Conservation (phyloP, 2,113 vertebrate genomes). For the Electrona antarctica region DNA sequence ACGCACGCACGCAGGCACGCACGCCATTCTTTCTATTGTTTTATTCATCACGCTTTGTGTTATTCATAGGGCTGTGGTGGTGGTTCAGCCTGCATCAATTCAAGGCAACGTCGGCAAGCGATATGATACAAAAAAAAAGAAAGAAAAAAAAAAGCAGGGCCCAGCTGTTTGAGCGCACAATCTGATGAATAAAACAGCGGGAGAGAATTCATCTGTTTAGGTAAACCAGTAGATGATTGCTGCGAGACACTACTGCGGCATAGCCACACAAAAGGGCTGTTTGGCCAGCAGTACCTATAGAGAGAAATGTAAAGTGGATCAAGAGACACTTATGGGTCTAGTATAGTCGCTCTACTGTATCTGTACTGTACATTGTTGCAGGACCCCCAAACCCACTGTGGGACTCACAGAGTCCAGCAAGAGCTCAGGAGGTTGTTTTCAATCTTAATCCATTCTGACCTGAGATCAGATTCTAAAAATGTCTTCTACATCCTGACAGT, state of each 20-base stretch:
- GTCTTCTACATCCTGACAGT: too few relatives aligned
- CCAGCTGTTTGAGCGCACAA: not conserved
- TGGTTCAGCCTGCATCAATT: constrained; percentile 15
- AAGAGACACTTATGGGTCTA: too few relatives aligned
- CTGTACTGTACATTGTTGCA: too few relatives aligned
- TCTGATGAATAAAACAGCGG: constrained; percentile 32
- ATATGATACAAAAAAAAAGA: not conserved
- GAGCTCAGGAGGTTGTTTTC: too few relatives aligned
- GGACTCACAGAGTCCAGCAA: too few relatives aligned
- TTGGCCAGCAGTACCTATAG: not conserved
- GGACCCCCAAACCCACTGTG: too few relatives aligned
- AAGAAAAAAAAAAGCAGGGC: not conserved
- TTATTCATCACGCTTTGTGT: constrained; percentile 33
- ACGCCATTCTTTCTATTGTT: not conserved
- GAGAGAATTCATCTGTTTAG: constrained; percentile 6
- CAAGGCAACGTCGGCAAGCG: constrained; percentile 12
- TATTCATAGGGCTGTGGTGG: constrained; percentile 33
- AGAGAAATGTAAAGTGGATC: too few relatives aligned
- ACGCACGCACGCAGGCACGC: constrained; percentile 2
- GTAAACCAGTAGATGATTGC: constrained; percentile 1
- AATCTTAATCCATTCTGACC: too few relatives aligned
- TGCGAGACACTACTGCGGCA: not conserved
- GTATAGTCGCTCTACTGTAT: too few relatives aligned
- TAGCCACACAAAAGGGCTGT: too few relatives aligned
- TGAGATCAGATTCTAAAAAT: too few relatives aligned